Conservation (phyloP, 2,888 invertebrate species). For the Andrena bicolor region DNA sequence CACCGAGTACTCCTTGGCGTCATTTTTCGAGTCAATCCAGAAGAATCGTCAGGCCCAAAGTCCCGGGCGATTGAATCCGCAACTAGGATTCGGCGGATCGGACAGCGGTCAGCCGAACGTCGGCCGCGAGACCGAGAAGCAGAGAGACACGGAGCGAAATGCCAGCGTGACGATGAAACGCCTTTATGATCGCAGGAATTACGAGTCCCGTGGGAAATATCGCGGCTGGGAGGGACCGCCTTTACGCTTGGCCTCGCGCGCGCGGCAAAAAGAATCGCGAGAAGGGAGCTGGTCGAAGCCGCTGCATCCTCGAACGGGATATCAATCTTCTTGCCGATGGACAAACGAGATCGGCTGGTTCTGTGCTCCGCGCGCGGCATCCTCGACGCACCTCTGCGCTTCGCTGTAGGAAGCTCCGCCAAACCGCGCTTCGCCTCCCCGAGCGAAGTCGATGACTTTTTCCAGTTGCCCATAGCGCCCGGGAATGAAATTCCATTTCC, state of each 20-base stretch:
- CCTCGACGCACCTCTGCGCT: too few relatives aligned
- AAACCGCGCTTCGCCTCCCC: too few relatives aligned
- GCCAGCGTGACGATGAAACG: constrained; percentile 39
- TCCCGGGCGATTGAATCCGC: too few relatives aligned
- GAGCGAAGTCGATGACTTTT: neutral
- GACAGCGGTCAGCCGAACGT: too few relatives aligned
- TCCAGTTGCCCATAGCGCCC: neutral
- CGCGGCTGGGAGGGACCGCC: constrained; percentile 13
- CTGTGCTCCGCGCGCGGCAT: too few relatives aligned
- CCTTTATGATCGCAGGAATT: constrained; percentile 54
- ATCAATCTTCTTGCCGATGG: neutral
- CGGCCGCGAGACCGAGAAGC: constrained; percentile 10
- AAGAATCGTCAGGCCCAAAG: too few relatives aligned
- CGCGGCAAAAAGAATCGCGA: neutral
- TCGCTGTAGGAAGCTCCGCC: too few relatives aligned
- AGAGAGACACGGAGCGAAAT: constrained; percentile 40
- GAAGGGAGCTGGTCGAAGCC: neutral
- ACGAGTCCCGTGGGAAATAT: constrained; percentile 56
- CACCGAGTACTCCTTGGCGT: too few relatives aligned
- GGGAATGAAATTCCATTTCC: constrained; percentile 1
- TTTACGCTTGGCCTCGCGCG: neutral
- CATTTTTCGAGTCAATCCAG: too few relatives aligned
- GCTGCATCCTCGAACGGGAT: constrained; percentile 6
- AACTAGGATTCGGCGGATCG: too few relatives aligned
- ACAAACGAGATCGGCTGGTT: too few relatives aligned